Base-by-base conservation (phyloP, 2,797 vertebrate genomes). In the Paratrypauchen microcephalus region DNA sequence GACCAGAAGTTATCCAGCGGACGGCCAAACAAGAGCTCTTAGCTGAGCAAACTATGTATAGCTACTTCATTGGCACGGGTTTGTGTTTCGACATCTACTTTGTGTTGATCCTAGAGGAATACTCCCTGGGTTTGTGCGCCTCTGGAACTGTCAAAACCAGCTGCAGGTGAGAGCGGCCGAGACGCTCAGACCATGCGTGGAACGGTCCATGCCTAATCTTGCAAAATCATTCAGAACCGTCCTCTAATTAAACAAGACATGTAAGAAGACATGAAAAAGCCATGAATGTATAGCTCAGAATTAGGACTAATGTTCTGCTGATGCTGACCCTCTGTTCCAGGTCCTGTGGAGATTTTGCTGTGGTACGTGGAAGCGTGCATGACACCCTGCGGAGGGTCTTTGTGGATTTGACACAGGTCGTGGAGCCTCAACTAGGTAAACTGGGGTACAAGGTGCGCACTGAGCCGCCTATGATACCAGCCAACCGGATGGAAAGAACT, bases 401-500 rank as follows among this genome's bases (percentile, higher is more conserved):
- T 76, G 82, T 66, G 88, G 81, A 80, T 82, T 86, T 82, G 83
- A 79, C 58, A 70, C 66, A 75, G 74, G 72, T 36, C 57, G 71
- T 41, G 72, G 84, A 70, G 78, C 66, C 28, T 82, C 74, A 83
- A 78, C 84, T 86, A 86, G 88, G 87, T 86, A 89, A 90, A 82
- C 86, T 89, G 86, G 90, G 89, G 81, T 85, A 86, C 77, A 85
- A 86, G 89, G 87, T 86, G 87, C 87, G 83, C 88, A 72, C 79
- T 83, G 83, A 80, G 89, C 84, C 86, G 87, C 87, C 83, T 87
- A 87, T 90, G 86, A 92, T 86, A 87, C 86, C 90, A 89, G 80
- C 82, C 70, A 86, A 78, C 72, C 92, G 91, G 88, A 92, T 92
- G 91, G 92, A 94, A 93, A 92, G 88, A 90, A 91, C 89, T 92